A percentile compares a stretch with the other conserved stretches of the same genome.
These are phyloP conservation scores for Zaprionus ghesquierei DNA, from an alignment of 1,140 invertebrate genomes.

Conservation along the genomic window DNA sequence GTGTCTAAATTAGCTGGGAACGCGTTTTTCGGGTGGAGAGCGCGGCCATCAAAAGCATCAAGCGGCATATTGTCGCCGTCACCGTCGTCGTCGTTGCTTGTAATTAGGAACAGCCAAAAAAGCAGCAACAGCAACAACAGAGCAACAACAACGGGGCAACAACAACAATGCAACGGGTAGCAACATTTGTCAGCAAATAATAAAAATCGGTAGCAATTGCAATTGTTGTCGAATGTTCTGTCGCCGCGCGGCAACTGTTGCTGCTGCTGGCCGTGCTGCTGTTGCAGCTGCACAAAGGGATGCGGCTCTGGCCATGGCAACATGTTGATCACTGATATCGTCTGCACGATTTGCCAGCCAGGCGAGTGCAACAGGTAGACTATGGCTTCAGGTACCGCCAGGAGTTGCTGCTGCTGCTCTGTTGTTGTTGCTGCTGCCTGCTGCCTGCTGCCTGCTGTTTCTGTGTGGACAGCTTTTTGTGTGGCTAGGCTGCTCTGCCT, in stretches of 20 bases:
- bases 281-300: slow-evolving; percentile 54
- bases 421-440: slow-evolving; percentile 16
- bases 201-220: slow-evolving; percentile 79
- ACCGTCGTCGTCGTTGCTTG: slow-evolving; percentile 36
- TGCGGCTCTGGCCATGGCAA: slow-evolving; percentile 54
- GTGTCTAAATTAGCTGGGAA: slow-evolving; percentile 81
- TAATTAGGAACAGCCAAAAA: slow-evolving; percentile 66
- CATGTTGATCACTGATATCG: slow-evolving; percentile 79
- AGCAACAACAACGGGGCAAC: slow-evolving; percentile 32
- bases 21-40: slow-evolving; percentile 66
- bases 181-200: slow-evolving; percentile 56
- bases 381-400: neutral
- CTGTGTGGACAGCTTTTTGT: slow-evolving; percentile 49
- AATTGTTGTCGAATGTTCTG: slow-evolving; percentile 62
- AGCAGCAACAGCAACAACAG: slow-evolving; percentile 18
- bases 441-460: slow-evolving; percentile 41
- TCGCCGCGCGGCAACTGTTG: slow-evolving; percentile 8
- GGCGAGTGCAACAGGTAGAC: slow-evolving; percentile 62
- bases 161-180: slow-evolving; percentile 21
- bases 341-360: slow-evolving; percentile 65
- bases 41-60: slow-evolving; percentile 64
- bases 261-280: slow-evolving; percentile 5
- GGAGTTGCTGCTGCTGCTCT: slow-evolving; percentile 6
- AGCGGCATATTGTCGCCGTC: slow-evolving; percentile 46
- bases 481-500: slow-evolving; percentile 6